Conservation (phyloP, 2,797 vertebrate species). For the Rhinogobio ventralis region DNA sequence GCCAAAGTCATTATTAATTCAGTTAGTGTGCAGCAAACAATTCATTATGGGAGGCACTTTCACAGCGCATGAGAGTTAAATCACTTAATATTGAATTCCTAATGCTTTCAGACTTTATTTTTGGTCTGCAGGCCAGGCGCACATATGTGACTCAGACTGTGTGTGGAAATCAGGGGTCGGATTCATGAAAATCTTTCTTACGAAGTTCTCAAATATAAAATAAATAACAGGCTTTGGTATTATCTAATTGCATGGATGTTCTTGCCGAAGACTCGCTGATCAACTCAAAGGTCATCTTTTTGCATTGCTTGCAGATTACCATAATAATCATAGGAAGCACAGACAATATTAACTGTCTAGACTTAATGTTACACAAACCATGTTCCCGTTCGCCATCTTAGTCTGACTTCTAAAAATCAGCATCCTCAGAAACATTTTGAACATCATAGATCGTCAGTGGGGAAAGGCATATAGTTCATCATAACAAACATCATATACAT, state of each 20-base stretch:
- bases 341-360: background rate
- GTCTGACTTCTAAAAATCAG: too few relatives aligned
- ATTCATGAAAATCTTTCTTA: background rate
- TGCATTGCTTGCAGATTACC: background rate
- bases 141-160: background rate
- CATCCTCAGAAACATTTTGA: too few relatives aligned
- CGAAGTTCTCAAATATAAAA: too few relatives aligned
- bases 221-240: background rate
- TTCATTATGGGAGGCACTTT: conserved; percentile 47
- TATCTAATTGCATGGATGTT: background rate
- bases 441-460: too few relatives aligned
- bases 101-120: conserved; percentile 20
- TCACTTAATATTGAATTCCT: conserved; percentile 50
- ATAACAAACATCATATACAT: too few relatives aligned
- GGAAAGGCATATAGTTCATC: too few relatives aligned
- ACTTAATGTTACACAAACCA: too few relatives aligned
- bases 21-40: conserved; percentile 47
- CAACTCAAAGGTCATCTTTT: background rate
- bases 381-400: too few relatives aligned
- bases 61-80: conserved; percentile 40
- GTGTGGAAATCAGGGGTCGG: background rate
- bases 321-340: background rate
- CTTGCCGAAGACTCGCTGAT: background rate
- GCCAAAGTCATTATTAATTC: conserved; percentile 53
- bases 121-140: background rate